A percentile compares a stretch with the other conserved stretches of the same genome.
phyloP scores from a whole-genome alignment of 2,797 vertebrate genomes.

The Mormyrus hasselquistii region DNA sequence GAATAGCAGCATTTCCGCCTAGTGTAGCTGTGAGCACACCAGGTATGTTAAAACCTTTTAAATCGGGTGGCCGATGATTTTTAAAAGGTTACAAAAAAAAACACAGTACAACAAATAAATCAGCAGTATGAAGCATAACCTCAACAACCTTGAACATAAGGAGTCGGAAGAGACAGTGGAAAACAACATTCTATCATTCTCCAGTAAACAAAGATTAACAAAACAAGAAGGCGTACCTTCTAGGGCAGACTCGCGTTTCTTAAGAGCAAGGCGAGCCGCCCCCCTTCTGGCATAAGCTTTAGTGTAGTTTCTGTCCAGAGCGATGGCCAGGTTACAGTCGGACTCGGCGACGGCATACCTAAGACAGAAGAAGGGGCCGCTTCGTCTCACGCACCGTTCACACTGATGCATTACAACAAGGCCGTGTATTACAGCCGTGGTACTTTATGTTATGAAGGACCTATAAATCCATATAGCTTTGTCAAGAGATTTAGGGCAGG shows the following conservation, averaged over 20 bases:
- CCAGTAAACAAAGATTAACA: not conserved
- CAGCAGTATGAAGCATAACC: not conserved
- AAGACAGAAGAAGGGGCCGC: not conserved
- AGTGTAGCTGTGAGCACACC: not conserved
- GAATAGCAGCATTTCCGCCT: not conserved
- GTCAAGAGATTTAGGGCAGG: not conserved
- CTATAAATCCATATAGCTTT: not conserved
- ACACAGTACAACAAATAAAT: not conserved
- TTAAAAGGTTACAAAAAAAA: not conserved
- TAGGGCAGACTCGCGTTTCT: slow-evolving; percentile 74
- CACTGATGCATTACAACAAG: not conserved
- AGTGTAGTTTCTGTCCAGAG: slow-evolving; percentile 72
- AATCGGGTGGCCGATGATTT: not conserved
- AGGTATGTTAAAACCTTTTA: not conserved
- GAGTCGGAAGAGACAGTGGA: not conserved
- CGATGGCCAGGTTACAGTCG: slow-evolving; percentile 88
- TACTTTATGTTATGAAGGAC: not conserved
- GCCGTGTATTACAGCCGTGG: not conserved
- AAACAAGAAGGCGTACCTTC: slow-evolving; percentile 62
- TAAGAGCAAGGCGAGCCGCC: slow-evolving; percentile 70
- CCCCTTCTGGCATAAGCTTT: slow-evolving; percentile 84
- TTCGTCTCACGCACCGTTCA: not conserved
- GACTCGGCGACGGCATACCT: slow-evolving; percentile 92
- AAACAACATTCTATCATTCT: not conserved
- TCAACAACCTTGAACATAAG: not conserved